These are phyloP conservation scores for Myopa tessellatipennis DNA, from an alignment of 2,888 invertebrate genomes.

Conservation along the genomic window DNA sequence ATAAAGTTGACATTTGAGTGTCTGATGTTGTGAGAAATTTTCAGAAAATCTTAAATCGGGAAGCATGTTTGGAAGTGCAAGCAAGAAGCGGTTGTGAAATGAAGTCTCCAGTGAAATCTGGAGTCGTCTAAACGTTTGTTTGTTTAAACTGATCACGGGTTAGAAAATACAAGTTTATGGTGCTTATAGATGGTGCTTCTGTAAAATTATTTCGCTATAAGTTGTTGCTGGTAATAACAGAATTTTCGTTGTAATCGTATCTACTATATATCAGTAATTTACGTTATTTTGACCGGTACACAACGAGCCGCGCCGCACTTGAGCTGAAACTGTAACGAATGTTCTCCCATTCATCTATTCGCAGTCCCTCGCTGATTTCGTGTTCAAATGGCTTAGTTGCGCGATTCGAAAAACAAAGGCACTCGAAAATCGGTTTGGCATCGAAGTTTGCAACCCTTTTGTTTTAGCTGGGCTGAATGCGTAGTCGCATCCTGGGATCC, in stretches of 20 bases:
- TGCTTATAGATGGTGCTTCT: too few species aligned
- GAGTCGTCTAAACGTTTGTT: too few species aligned
- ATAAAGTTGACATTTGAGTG: constrained; percentile 11
- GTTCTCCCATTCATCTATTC: constrained; percentile 52
- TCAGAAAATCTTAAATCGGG: constrained; percentile 39
- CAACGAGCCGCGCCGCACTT: constrained; percentile 14
- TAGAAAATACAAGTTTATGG: too few species aligned
- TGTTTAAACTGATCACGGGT: too few species aligned
- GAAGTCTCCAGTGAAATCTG: too few species aligned
- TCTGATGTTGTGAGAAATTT: constrained; percentile 41
- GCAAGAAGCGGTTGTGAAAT: too few species aligned
- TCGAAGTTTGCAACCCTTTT: constrained; percentile 52
- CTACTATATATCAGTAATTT: too few species aligned
- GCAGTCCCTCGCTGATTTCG: constrained; percentile 53
- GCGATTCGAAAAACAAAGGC: constrained; percentile 59
- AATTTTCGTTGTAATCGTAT: too few species aligned
- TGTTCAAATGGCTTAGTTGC: constrained; percentile 59
- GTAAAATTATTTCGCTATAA: too few species aligned
- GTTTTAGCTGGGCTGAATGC: constrained; percentile 48
- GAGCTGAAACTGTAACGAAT: constrained; percentile 50
- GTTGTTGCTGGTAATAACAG: too few species aligned
- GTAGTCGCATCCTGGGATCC: constrained; percentile 30
- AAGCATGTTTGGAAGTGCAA: too few species aligned
- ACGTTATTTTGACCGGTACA: neutral
- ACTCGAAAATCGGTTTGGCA: constrained; percentile 59